A percentile compares a stretch with the other conserved stretches of the same genome.
These are phyloP conservation scores for Zygogramma bicolorata DNA, from an alignment of 2,888 invertebrate species.

Conservation along the genomic window DNA sequence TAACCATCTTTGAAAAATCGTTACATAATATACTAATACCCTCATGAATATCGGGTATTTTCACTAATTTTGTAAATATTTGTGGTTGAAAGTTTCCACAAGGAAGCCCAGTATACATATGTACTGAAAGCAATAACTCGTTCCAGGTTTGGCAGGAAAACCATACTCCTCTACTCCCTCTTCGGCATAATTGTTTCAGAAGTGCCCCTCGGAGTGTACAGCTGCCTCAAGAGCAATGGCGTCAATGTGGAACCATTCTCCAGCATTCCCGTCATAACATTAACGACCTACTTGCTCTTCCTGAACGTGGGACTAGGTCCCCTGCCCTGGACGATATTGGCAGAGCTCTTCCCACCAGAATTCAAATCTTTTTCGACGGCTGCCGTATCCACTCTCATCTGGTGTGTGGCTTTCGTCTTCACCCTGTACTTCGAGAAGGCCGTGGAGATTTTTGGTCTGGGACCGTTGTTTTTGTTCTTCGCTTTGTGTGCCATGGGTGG, in stretches of 20 bases:
- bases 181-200: conserved; percentile 35
- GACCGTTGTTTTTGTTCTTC: conserved; percentile 81
- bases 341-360: conserved; percentile 84
- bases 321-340: conserved; percentile 85
- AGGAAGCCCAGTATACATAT: no score
- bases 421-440: conserved; percentile 78
- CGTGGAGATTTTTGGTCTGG: conserved; percentile 72
- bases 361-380: conserved; percentile 83
- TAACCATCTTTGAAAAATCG: no score
- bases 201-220: conserved; percentile 35
- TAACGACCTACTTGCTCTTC: conserved; percentile 80
- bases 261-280: conserved; percentile 78
- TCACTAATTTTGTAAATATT: no score
- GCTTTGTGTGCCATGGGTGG: conserved; percentile 72
- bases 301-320: conserved; percentile 85
- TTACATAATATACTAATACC: no score
- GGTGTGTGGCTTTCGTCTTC: conserved; percentile 81
- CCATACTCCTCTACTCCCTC: conserved; percentile 34
- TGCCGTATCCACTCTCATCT: conserved; percentile 82
- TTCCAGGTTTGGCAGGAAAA: conserved; percentile 37
- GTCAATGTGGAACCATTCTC: conserved; percentile 48
- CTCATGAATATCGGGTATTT: no score
- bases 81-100: no score
- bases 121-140: no score
- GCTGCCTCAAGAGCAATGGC: conserved; percentile 21